These are phyloP conservation scores for Mizuhopecten yessoensis DNA, from an alignment of 1,140 invertebrate genomes.

Conservation along the genomic window DNA sequence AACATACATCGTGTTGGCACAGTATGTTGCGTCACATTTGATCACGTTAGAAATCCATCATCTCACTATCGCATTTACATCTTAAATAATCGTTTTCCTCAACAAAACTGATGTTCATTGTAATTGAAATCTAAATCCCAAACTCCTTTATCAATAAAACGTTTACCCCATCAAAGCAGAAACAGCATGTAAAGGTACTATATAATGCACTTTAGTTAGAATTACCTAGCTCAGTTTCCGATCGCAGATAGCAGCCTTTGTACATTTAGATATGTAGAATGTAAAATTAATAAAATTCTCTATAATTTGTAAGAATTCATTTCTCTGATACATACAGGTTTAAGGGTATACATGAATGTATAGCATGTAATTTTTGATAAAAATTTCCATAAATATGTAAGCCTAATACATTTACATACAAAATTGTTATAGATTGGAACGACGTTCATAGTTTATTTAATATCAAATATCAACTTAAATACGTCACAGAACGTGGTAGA, in stretches of 20 bases:
- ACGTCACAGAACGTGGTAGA: not conserved
- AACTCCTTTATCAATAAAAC: not conserved
- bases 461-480: not conserved
- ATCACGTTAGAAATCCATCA: no score
- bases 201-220: not conserved
- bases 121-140: constrained; percentile 8
- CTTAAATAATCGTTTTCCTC: not conserved
- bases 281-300: not conserved
- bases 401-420: constrained; percentile 20
- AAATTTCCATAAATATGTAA: constrained; percentile 25
- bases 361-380: not conserved
- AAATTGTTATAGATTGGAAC: not conserved
- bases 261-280: constrained; percentile 17
- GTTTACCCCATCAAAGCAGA: not conserved
- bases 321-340: not conserved
- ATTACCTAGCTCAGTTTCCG: not conserved
- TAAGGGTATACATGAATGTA: not conserved
- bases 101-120: not conserved
- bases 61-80: not conserved
- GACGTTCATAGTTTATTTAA: not conserved
- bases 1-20: no score
- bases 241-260: not conserved
- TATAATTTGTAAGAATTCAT: not conserved
- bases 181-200: not conserved
- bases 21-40: no score